phyloP scores from a whole-genome alignment of 2,888 invertebrate species.

The Thymelicus acteon region DNA sequence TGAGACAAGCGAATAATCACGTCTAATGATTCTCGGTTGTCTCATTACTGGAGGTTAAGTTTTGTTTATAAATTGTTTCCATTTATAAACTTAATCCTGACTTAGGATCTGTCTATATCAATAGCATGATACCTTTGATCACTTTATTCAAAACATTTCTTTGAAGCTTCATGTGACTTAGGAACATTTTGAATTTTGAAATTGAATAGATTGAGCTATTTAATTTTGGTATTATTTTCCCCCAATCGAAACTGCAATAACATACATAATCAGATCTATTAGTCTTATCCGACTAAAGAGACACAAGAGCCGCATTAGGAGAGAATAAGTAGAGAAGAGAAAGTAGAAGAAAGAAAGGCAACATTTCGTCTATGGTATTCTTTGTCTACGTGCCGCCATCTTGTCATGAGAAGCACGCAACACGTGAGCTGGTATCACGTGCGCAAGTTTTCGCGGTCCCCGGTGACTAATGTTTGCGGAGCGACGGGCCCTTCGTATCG shows the following conservation, averaged over 20 bases:
- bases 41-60: not conserved
- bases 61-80: conserved; percentile 6
- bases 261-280: too few relatives aligned
- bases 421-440: conserved; percentile 51
- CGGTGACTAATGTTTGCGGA: conserved; percentile 53
- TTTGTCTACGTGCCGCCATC: conserved; percentile 3
- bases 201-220: too few relatives aligned
- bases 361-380: not conserved
- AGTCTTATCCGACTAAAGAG: too few relatives aligned
- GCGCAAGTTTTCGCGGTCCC: conserved; percentile 47
- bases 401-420: conserved; percentile 43
- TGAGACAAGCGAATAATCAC: conserved; percentile 21
- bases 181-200: too few relatives aligned
- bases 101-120: not conserved
- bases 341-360: not conserved
- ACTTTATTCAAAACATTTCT: too few relatives aligned
- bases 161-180: too few relatives aligned
- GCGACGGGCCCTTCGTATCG: conserved; percentile 41
- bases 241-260: too few relatives aligned
- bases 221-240: too few relatives aligned
- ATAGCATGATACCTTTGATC: not conserved
- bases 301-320: too few relatives aligned
- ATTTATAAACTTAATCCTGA: conserved; percentile 1
- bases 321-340: too few relatives aligned
- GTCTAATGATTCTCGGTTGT: not conserved